A percentile compares a stretch with the other conserved stretches of the same genome.
phyloP scores from a whole-genome alignment of 2,888 invertebrate genomes.

The Elmis aenea region DNA sequence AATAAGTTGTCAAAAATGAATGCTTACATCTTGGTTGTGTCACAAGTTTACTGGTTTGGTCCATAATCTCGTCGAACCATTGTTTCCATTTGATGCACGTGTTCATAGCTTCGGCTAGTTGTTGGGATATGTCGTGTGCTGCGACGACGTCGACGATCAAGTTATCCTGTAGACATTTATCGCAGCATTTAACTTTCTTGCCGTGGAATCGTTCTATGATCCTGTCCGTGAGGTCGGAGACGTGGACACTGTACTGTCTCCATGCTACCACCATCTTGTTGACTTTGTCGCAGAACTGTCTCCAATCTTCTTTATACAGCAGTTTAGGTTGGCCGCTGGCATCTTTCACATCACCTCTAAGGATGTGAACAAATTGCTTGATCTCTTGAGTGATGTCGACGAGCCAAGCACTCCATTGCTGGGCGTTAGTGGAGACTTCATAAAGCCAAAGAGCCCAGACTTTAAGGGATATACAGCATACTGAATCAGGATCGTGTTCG shows the following conservation, averaged over 20 bases:
- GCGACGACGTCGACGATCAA: slow-evolving; percentile 37
- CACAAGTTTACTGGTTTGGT: slow-evolving; percentile 31
- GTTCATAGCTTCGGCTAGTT: slow-evolving; percentile 40
- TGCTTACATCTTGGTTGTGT: not conserved
- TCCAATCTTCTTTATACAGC: slow-evolving; percentile 29
- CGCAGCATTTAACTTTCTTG: slow-evolving; percentile 38
- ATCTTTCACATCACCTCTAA: slow-evolving; percentile 25
- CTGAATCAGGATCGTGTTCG: slow-evolving; percentile 37
- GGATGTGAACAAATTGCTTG: slow-evolving; percentile 33
- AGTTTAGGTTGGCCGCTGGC: slow-evolving; percentile 22
- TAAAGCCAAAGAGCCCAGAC: slow-evolving; percentile 41
- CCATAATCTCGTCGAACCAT: slow-evolving; percentile 36
- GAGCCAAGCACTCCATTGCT: slow-evolving; percentile 42
- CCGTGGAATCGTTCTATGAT: slow-evolving; percentile 37
- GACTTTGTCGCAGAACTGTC: slow-evolving; percentile 33
- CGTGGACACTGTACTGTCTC: slow-evolving; percentile 39
- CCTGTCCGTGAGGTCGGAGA: slow-evolving; percentile 36
- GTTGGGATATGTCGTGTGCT: slow-evolving; percentile 37
- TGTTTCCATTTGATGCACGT: slow-evolving; percentile 39
- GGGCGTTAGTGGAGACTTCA: slow-evolving; percentile 41
- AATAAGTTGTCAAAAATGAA: too few relatives aligned
- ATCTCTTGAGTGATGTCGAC: slow-evolving; percentile 35
- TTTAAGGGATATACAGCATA: slow-evolving; percentile 41
- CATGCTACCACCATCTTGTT: slow-evolving; percentile 36
- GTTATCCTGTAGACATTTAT: slow-evolving; percentile 39